Conservation (phyloP, 2,797 vertebrate genomes). For the Emys orbicularis region DNA sequence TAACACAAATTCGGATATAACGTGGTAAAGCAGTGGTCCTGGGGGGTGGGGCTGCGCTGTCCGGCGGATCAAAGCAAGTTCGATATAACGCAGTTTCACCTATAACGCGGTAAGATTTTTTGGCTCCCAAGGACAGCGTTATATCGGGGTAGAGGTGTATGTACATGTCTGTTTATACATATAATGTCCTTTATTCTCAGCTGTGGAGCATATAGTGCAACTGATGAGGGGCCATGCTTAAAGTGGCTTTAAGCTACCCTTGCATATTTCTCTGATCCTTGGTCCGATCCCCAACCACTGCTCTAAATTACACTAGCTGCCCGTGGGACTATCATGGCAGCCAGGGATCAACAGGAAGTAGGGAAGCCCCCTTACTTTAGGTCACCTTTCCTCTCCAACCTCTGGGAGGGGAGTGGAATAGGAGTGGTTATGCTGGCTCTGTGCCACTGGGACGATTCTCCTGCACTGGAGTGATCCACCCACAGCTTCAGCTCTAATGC, state of each 20-base stretch:
- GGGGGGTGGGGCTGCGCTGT: no score
- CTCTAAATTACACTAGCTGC: neutral
- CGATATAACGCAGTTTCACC: no score
- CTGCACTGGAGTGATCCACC: neutral
- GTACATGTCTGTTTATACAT: neutral
- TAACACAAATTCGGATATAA: no score
- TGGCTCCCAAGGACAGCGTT: no score
- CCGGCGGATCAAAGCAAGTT: no score
- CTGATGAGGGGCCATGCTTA: neutral
- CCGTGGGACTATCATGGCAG: neutral
- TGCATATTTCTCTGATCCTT: neutral
- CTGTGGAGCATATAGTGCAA: neutral
- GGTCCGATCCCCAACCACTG: conserved; percentile 1
- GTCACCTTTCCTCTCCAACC: neutral
- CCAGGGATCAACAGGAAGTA: conserved; percentile 12
- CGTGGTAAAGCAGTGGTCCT: no score
- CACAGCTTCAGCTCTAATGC: neutral
- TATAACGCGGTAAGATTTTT: no score
- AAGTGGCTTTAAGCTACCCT: neutral
- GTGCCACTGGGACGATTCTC: neutral
- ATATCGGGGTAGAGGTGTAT: neutral
- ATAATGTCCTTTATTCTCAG: neutral
- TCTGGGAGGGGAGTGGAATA: neutral
- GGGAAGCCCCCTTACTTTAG: conserved; percentile 15
- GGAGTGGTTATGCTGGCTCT: neutral